Conservation (phyloP, 2,797 vertebrate species). For the Neopelma chrysocephalum region DNA sequence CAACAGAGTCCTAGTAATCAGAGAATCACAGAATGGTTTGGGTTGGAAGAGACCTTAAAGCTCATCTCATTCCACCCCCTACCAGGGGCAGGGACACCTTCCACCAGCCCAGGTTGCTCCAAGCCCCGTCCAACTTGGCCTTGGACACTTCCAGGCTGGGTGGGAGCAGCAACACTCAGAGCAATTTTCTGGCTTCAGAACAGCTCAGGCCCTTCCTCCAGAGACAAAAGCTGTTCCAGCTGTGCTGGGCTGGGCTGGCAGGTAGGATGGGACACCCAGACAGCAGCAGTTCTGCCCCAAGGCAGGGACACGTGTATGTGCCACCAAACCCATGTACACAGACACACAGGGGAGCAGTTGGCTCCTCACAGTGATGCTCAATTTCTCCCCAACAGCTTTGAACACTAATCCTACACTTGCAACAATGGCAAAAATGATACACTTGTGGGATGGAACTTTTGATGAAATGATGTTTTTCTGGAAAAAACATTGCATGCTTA, state of each 20-base stretch:
- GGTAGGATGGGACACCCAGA: background rate
- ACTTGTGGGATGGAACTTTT: background rate
- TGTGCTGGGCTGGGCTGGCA: too few species aligned
- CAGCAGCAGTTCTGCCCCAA: background rate
- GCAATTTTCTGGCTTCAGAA: background rate
- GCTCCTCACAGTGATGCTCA: background rate
- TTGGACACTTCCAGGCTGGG: background rate
- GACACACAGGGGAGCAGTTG: background rate
- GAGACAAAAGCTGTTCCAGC: background rate
- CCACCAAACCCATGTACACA: accelerated
- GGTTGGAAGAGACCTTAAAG: background rate
- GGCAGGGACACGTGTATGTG: accelerated
- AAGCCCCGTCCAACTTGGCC: background rate
- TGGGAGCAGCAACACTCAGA: background rate
- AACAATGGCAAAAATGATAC: background rate
- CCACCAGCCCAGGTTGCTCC: background rate
- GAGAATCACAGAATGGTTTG: background rate
- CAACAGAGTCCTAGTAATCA: background rate
- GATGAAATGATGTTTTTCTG: background rate
- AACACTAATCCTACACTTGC: background rate
- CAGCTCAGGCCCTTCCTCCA: background rate
- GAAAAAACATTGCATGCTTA: background rate
- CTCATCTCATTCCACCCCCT: background rate
- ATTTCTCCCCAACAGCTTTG: background rate
- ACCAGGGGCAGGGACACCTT: background rate